Base-by-base conservation (phyloP, 1,140 invertebrate genomes). In the Protaetia brevitarsis region DNA sequence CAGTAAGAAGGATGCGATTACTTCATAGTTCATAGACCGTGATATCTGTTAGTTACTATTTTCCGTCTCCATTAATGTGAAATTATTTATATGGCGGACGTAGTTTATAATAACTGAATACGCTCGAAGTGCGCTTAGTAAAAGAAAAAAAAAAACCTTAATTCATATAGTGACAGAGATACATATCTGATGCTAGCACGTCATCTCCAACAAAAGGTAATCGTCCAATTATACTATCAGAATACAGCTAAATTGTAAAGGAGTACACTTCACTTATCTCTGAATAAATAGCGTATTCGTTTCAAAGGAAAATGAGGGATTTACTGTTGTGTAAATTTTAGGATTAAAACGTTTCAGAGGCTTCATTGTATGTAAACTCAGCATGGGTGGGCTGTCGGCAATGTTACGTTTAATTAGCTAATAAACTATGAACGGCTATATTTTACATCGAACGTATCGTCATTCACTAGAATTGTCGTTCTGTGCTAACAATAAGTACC, bases 281-380 rank as follows among this genome's bases (percentile, higher is more conserved):
- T 45, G 41, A 19, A 45, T 45, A 45, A 45, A 45, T 45, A 45
- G 41, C 41, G 41, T 45, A 45, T 45, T 13, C 41, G 10, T 45
- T 45, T 45, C 41, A 45, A 45, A 45, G 41, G 41, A 19, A 51
- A 51, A 19, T 23, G 41, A 51, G 41, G 41, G 41, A 51, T 19
- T 19, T 51, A 23, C 41, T 51, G 41, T 51, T 51, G 41, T 51
- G 41, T 51, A 51, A 51, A 51, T 51, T 51, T 51, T 23, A 19
- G 41, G 41, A 51, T 51, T 51, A 51, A 51, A 51, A 51, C 41
- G 41, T 51, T 51, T 51, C 41, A 51, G 19, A 19, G 41, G 26
- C 41, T 51, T 51, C 41, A 51, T 51, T 51, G 41, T 51, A 51
- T 23, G 41, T 51, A 51, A 51, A 51, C 41, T 51, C 41, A 23